Conservation (phyloP, 2,888 invertebrate genomes). For the Lasioglossum lativentre region DNA sequence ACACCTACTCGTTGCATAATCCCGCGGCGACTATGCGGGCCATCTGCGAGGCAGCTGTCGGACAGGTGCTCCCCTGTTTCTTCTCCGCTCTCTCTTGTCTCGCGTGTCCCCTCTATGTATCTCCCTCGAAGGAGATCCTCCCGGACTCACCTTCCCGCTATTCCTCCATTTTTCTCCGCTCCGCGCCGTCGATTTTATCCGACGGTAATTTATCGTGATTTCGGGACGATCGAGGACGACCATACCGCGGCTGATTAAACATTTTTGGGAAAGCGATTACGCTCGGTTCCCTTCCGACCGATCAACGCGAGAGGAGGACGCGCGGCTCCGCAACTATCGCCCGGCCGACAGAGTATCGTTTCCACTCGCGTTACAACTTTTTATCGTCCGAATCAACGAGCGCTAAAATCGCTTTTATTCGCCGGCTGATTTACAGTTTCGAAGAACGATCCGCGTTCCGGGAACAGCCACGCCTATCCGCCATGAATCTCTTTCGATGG, state of each 20-base stretch:
- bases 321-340: background rate
- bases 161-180: constrained; percentile 20
- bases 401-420: constrained; percentile 51
- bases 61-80: constrained; percentile 70
- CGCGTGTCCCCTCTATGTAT: constrained; percentile 31
- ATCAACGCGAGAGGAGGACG: background rate
- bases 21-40: constrained; percentile 48
- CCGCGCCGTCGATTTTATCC: constrained; percentile 67
- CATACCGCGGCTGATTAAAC: constrained; percentile 39
- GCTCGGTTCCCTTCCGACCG: background rate
- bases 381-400: constrained; percentile 28
- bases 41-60: constrained; percentile 71
- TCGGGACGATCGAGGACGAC: constrained; percentile 36
- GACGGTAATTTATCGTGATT: constrained; percentile 74
- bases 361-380: background rate
- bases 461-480: constrained; percentile 62
- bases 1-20: constrained; percentile 67
- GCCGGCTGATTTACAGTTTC: constrained; percentile 60
- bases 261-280: constrained; percentile 51
- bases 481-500: constrained; percentile 66
- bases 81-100: constrained; percentile 56
- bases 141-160: constrained; percentile 39
- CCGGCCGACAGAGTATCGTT: background rate
- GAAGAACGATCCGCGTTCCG: constrained; percentile 63
- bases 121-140: constrained; percentile 32